Evolutionary conservation across 2,888 invertebrate genomes (phyloP), one percentile per base, ranked within the genome.

Genomic region (Lottia gigantea): DNA sequence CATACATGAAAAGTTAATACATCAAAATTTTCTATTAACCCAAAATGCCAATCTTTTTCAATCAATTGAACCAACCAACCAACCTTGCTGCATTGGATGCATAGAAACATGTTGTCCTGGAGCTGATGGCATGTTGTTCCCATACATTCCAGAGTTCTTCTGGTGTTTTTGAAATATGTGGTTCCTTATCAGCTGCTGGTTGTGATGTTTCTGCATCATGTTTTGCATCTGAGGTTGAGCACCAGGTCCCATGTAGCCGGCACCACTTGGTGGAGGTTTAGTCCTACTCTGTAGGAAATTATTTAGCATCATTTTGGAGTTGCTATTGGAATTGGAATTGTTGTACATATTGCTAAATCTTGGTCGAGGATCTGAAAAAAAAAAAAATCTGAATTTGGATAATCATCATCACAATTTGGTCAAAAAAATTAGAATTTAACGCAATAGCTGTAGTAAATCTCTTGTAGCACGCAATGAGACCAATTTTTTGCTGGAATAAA

Each of bases 31-130:
- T n/a, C n/a, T n/a, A n/a, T n/a, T n/a, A n/a, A n/a, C n/a, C 31
- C 31, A 31, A 40, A 11, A 40, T 31, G 40, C 0, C 11, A 40
- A 11, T 40, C 1, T 40, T 40, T 8, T 11, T 11, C 7, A 8
- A 40, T 8, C 11, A 40, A 40, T 40, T 6, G 7, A 40, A 11
- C 11, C 7, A 40, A 65, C 73, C 61, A 40, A 65, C 73, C 47
- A 69, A 78, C 80, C 76, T 68, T 78, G 66, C 26, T 74, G 81
- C 73, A 81, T 77, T 16, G 76, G 66, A 69, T 80, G 80, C 78
- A 81, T 79, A 46, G 75, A 74, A 23, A 76, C 74, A 40, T 69
- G 67, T n/a, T 76, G 78, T 70, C 74, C 76, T 31, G 65, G 68
- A 19, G 67, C 67, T 7, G 73, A 65, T 19, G 73, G 72, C 40